phyloP scores from a whole-genome alignment of 2,888 invertebrate genomes.

The Syrista parreyssii region DNA sequence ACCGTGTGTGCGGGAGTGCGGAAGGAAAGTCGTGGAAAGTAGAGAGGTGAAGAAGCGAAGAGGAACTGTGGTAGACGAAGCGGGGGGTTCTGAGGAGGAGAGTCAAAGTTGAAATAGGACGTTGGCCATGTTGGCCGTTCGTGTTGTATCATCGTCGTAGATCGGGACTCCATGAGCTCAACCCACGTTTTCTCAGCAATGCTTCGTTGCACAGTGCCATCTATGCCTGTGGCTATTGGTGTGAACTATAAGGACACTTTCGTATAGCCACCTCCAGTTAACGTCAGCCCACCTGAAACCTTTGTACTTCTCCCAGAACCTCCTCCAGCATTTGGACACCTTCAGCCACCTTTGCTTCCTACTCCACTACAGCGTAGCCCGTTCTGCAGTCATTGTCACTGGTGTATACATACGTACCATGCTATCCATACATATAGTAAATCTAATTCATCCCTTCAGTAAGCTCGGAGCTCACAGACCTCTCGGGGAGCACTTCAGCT shows the following conservation, averaged over 20 bases:
- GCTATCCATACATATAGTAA: neutral
- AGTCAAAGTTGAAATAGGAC: slow-evolving; percentile 16
- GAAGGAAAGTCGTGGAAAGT: neutral
- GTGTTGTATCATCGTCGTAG: slow-evolving; percentile 51
- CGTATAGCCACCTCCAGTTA: neutral
- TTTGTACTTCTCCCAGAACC: neutral
- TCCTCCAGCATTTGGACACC: slow-evolving; percentile 12
- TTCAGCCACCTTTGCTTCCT: neutral
- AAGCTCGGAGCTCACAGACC: neutral
- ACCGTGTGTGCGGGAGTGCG: neutral
- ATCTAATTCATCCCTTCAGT: neutral
- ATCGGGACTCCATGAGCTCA: slow-evolving; percentile 39
- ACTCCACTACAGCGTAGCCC: neutral
- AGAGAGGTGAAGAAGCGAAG: neutral
- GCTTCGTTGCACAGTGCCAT: slow-evolving; percentile 6
- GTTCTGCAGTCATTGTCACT: neutral
- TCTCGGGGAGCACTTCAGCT: slow-evolving; percentile 1
- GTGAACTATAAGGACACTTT: neutral
- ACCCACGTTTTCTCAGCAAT: slow-evolving; percentile 43
- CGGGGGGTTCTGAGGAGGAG: neutral
- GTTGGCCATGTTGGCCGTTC: slow-evolving; percentile 38
- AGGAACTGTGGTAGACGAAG: neutral
- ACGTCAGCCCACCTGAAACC: slow-evolving; percentile 15
- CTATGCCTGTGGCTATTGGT: neutral
- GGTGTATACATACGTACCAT: neutral